Evolutionary conservation across 1,140 invertebrate genomes (phyloP).

Genomic region (Dryas iulia): DNA sequence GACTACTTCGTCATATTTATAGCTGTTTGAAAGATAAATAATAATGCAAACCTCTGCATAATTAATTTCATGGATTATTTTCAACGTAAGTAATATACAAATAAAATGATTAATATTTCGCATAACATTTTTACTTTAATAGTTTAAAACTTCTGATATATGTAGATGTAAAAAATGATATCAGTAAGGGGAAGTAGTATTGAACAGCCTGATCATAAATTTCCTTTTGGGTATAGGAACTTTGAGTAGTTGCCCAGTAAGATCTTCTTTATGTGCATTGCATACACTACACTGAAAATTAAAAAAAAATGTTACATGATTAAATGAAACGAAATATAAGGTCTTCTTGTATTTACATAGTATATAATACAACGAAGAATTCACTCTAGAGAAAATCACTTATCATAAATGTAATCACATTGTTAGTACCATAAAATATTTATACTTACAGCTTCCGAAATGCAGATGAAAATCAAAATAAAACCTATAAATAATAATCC

Average conservation of each 20-base stretch:
- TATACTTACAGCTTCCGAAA: slow-evolving; percentile 39
- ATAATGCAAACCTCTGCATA: no score
- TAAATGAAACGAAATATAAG: no score
- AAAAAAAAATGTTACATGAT: not conserved
- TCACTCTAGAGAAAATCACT: no score
- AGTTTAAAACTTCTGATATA: not conserved
- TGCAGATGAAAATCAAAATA: slow-evolving; percentile 24
- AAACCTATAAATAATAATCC: slow-evolving; percentile 19
- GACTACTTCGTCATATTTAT: not conserved
- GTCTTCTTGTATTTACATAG: no score
- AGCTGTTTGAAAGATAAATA: no score
- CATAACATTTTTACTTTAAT: not conserved
- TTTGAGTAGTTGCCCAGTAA: slow-evolving; percentile 44
- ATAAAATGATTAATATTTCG: not conserved
- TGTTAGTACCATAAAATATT: not conserved
- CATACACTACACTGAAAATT: slow-evolving; percentile 58
- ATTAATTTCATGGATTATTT: no score
- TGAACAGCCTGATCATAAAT: slow-evolving; percentile 47
- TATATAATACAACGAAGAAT: no score
- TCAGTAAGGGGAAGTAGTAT: slow-evolving; percentile 57
- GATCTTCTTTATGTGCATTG: slow-evolving; percentile 32
- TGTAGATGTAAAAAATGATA: not conserved
- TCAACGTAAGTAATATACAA: not conserved
- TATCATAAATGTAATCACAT: no score
- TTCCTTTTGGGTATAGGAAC: slow-evolving; percentile 53